Base-by-base conservation (phyloP, 2,888 invertebrate genomes). In the Nebria brevicollis region DNA sequence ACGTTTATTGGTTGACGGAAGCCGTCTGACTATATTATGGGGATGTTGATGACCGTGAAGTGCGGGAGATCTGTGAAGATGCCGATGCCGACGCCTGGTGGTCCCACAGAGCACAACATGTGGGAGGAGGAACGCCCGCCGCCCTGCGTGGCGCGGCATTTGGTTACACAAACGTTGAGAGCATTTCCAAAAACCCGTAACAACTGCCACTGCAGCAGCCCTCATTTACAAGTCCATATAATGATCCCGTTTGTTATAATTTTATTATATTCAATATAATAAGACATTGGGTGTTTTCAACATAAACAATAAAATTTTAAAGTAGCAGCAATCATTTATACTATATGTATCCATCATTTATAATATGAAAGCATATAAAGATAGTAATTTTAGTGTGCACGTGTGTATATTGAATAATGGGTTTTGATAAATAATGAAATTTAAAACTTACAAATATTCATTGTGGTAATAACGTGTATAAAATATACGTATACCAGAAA, bases 81-180 rank as follows among this genome's bases (percentile, higher is more conserved):
- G 66, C 77, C 77, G 77, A 34, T 64, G 77, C 34, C 78, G 73
- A 43, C 66, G 42, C 68, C 13, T 65, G 68, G 34, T 34, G 34
- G 11, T 11, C 66, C 15, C 20, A 66, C 65, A 66, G 66, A 66
- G 66, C 66, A 65, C 68, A 68, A 25, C 70, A 70, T 25, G 70
- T 25, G 25, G 70, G 26, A 25, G 70, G 70, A 11, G 70, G 70
- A 11, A 15, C 54, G 13, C 54, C 26, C 70, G 70, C 20, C 20
- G 68, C 20, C 5, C 34, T 66, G 7, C 15, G 15, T 66, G 66
- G 66, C 11, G 70, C 4, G 34, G 78, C 78, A 78, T 78, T 73
- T 78, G 78, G 78, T 78, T 78, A 73, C 78, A 73, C 73, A 73
- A 78, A 77, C 64, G 66, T 34, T 34, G 68, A 15, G n/a, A 43